Evolutionary conservation across 2,113 vertebrate species (phyloP).

Genomic region (Haemorhous mexicanus): DNA sequence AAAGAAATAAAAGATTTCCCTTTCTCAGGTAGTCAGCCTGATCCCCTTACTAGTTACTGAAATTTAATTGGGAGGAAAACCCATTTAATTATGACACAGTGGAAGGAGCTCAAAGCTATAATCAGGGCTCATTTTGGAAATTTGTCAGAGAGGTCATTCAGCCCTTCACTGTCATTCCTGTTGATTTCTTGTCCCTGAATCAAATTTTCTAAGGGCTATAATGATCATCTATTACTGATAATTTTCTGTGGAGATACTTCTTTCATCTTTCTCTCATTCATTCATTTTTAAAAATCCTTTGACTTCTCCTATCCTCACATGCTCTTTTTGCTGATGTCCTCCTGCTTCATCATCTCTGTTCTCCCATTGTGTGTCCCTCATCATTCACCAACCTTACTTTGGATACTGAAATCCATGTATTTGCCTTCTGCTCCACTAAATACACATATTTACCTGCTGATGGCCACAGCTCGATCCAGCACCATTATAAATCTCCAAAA

Average conservation of each 20-base stretch:
- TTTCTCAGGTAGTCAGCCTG: background rate
- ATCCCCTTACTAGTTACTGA: background rate
- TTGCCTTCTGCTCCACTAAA: background rate
- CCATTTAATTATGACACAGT: background rate
- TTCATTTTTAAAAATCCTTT: background rate
- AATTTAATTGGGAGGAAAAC: background rate
- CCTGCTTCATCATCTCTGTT: background rate
- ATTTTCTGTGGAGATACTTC: background rate
- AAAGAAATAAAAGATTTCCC: background rate
- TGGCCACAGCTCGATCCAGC: background rate
- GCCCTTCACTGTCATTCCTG: background rate
- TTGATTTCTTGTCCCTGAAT: background rate
- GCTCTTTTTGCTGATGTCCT: background rate
- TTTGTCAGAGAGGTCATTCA: conserved; percentile 1
- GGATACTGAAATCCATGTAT: background rate
- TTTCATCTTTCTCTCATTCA: background rate
- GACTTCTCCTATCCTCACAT: background rate
- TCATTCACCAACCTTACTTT: background rate
- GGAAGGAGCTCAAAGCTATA: background rate
- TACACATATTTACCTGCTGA: background rate
- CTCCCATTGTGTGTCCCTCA: background rate
- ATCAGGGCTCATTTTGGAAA: background rate
- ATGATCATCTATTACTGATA: background rate
- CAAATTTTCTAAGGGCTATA: background rate
- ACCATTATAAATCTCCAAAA: background rate